Conservation (phyloP, 2,113 vertebrate genomes). For the Pelobates fuscus region DNA sequence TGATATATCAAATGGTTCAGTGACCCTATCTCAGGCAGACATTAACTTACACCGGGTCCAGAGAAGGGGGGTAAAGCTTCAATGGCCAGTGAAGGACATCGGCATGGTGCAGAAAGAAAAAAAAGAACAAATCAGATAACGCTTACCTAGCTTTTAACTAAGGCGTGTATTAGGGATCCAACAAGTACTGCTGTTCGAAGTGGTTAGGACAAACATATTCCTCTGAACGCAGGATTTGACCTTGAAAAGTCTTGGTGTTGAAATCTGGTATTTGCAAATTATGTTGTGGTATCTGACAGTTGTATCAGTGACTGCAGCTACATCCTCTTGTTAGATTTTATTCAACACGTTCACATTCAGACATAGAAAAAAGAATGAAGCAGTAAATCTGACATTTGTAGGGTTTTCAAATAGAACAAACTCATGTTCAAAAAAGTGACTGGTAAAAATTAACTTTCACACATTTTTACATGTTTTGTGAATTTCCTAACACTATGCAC, state of each 20-base stretch:
- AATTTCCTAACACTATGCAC: no score
- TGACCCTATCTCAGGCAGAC: constrained; percentile 9
- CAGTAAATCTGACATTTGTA: no score
- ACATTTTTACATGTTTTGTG: no score
- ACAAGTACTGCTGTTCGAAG: background rate
- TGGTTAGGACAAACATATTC: background rate
- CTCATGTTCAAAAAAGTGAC: no score
- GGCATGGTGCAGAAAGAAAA: constrained; percentile 2
- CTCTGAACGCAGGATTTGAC: background rate
- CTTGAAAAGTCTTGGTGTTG: constrained; percentile 7
- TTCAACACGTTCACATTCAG: background rate
- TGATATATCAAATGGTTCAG: constrained; percentile 45
- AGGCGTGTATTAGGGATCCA: background rate
- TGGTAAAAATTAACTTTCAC: no score
- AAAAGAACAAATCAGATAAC: background rate
- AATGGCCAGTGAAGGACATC: constrained; percentile 42
- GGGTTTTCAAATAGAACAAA: no score
- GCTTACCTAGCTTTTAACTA: background rate
- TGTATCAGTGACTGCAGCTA: background rate
- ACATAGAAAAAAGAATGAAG: no score
- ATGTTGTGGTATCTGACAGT: constrained; percentile 7
- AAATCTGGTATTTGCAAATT: background rate
- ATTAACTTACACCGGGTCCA: background rate
- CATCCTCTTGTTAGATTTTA: background rate
- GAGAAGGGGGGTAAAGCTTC: constrained; percentile 10